These are phyloP conservation scores for Odiellus spinosus DNA, from an alignment of 2,888 invertebrate species.

Conservation along the genomic window DNA sequence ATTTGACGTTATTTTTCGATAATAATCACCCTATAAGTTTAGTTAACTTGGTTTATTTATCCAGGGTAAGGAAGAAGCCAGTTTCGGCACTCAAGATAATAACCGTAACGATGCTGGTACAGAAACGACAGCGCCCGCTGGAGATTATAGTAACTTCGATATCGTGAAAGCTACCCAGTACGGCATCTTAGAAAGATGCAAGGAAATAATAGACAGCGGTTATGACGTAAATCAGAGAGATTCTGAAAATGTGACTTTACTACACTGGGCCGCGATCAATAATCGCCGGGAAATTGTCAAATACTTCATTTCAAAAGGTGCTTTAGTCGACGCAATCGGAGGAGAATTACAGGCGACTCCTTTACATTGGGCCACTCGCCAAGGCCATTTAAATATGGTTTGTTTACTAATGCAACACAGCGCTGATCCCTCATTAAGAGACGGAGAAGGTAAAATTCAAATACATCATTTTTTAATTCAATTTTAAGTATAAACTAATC, in stretches of 20 bases:
- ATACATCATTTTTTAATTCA: neutral
- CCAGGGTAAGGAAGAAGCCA: no score
- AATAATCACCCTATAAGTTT: no score
- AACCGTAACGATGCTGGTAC: no score
- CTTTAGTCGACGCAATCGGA: conserved; percentile 79
- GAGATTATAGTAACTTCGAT: conserved; percentile 41
- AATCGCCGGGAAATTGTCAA: conserved; percentile 83
- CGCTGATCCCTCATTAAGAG: conserved; percentile 72
- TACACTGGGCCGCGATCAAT: conserved; percentile 99
- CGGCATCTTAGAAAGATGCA: conserved; percentile 52
- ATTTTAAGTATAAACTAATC: neutral
- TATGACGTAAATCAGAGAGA: conserved; percentile 90
- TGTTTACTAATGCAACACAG: conserved; percentile 61
- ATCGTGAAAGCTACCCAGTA: conserved; percentile 94
- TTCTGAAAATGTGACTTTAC: conserved; percentile 72
- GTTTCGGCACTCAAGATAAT: no score
- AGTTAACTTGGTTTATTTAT: no score
- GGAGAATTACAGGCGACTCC: conserved; percentile 93
- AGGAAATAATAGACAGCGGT: conserved; percentile 73
- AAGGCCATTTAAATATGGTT: conserved; percentile 71
- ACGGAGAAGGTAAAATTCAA: conserved; percentile 56
- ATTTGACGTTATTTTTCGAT: no score
- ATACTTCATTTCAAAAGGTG: conserved; percentile 70
- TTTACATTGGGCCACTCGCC: conserved; percentile 88
- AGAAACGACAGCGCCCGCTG: conserved; percentile 2